Base-by-base conservation (phyloP, 2,113 vertebrate species). In the Sphaerodactylus townsendi region DNA sequence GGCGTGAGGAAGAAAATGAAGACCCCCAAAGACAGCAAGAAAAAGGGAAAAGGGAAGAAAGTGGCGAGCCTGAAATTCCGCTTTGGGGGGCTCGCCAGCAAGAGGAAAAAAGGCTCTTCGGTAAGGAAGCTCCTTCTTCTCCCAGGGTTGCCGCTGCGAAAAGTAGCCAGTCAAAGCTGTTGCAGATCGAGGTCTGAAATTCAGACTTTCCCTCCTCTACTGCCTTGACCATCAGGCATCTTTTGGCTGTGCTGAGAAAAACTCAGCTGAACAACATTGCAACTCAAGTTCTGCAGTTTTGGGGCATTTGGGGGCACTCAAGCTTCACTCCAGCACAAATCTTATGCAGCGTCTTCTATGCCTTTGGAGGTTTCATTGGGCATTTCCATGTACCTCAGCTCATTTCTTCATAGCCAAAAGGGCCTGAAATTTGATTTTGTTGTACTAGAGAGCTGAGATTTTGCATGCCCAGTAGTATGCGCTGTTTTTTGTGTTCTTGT, bases 31-130 rank as follows among this genome's bases (percentile, higher is more conserved):
- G 99, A 99, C 0, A 90, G 92, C 33, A 99, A 98, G 96, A 99
- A 98, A 88, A 99, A 99, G 80, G 95, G 96, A 30, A 99, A 98
- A 88, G 96, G 97, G 69, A 99, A 98, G 90, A 99, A 99, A 94
- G 94, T 95, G 89, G 71, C 89, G 0, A 93, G 94, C 81, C 89
- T 97, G 91, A 99, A 98, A 94, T 97, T 98, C 90, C 99, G 98
- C 86, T 96, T 98, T 44, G 97, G 97, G 89, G 96, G 95, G 65
- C 95, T 98, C 73, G 95, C 97, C 85, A 97, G 89, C 94, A 99
- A 99, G 94, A 97, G 98, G 95, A 99, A 98, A 97, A 99, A 98
- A 88, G 96, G 96, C 5, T 99, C 98, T 81, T 99, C 98, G 76
- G 99, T 99, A 94, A 95, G 97, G 70, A 28, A 17, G 2, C 0